Evolutionary conservation across 2,797 vertebrate genomes (phyloP), one percentile per base, ranked within the genome.

Genomic region (Scyliorhinus canicula): DNA sequence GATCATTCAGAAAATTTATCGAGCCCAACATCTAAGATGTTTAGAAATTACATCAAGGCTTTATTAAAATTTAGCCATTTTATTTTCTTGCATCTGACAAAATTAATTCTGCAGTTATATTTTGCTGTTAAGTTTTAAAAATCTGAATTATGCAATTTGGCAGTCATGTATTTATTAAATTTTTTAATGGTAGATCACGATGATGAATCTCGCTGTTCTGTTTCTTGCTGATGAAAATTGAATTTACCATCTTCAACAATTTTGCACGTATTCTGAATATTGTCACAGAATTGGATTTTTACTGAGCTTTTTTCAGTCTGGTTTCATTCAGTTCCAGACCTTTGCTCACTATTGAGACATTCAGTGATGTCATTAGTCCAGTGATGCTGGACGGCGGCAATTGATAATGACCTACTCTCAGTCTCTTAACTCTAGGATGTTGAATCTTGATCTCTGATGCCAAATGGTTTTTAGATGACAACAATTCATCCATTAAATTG

Each of bases 81-180:
- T 74, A 74, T 74, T 74, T 74, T 74, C 71, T 74, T 74, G 71
- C 71, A 74, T n/a, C 71, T 82, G 79, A 82, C 79, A 47, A 44
- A 82, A 82, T 82, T 47, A 82, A 47, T 47, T 82, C 79, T 82
- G 79, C 40, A 82, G 21, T 82, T 82, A 44, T 26, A 82, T 82
- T 82, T n/a, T 82, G 79, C 40, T 47, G 21, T 82, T 82, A 44
- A 8, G 47, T 82, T 82, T 82, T 82, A 60, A 60, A 60, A 88
- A 12, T 12, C 12, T 0, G 55, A 57, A 1, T 57, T 88, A 19
- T 57, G 14, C 31, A 88, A 57, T 88, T 4, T 26, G 8, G 57
- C 57, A 65, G n/a, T 65, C n/a, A 24, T 4, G 5, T 7, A 65
- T 9, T 44, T 47, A 24, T 19, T 79, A 40, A 16, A 24, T 35